Evolutionary conservation across 2,797 vertebrate species (phyloP), one percentile per base, ranked within the genome.

Genomic region (Petrocephalus sullivani): DNA sequence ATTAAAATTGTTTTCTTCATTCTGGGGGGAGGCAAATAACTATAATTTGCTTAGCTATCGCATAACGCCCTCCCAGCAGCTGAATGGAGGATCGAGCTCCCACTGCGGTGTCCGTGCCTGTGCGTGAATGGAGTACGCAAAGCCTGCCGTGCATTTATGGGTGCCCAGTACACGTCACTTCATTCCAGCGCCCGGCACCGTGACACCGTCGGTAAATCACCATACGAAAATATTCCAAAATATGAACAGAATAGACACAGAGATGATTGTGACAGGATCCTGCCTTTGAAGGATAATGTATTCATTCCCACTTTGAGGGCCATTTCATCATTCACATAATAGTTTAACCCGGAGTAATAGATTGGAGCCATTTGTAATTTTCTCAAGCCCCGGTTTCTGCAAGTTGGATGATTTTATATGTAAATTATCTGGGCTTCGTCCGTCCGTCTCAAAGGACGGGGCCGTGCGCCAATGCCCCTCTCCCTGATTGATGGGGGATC

Each of bases 321-420:
- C 4, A 46, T 84, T 88, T 61, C 54, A 78, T 71, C 86, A 67
- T 21, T 87, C 86, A 23, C 49, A 64, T 85, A 88, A 53, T 58
- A 28, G 23, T 85, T 88, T 67, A 88, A 88, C 82, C 23, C 9
- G 61, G 41, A 57, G 60, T 85, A 85, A 88, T 64, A 21, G 49
- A 85, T 64, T 67, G 9, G 37, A 54, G 82, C 81, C 81, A n/a
- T 88, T 54, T 85, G 87, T 60, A 88, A 85, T 85, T 58, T 88
- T 88, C 60, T 71, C 37, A 12, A 46, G 41, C 49, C 46, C 33
- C 23, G 19, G 23, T 85, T 10, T 64, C 87, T 33, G 57, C 54
- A 85, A 88, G 60, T 54, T 71, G 46, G 28, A 71, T 54, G 82
- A 88, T 67, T 88, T 88, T 84, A 84, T 85, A 88, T 88, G 87